Base-by-base conservation (phyloP, 2,888 invertebrate genomes). In the Catocala nupta region DNA sequence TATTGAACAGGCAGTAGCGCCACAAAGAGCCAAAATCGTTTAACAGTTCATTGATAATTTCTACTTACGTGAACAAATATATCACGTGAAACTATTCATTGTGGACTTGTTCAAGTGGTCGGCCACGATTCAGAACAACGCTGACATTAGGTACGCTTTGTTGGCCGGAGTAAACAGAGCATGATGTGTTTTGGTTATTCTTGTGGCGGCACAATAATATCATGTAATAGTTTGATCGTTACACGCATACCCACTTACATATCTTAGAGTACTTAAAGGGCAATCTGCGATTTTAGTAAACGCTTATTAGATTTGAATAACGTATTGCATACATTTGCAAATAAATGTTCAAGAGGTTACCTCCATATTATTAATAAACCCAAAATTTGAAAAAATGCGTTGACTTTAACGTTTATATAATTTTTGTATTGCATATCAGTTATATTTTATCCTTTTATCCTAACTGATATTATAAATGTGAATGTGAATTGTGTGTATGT, bases 101-200 rank as follows among this genome's bases (percentile, higher is more conserved):
- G 11, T 44, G 44, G 44, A 44, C 44, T n/a, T 44, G 44, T n/a
- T 48, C 62, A 53, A 59, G 47, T 56, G 50, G 49, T 59, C 56
- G 50, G 54, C 5, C 48, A 56, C 61, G 50, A 33, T 48, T 48
- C 59, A 65, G 68, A 77, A 80, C 77, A 80, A 78, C 73, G 59
- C 61, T 47, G 50, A 13, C 12, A 61, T 71, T 69, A 66, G 62
- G 12, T 39, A 53, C 47, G 72, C 61, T 69, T 67, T 70, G 72
- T 75, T 62, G 64, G 11, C 61, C 42, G 50, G 12, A 56, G 45
- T 76, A 80, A 84, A 77, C 70, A 80, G 86, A 81, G 82, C 85
- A 71, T 81, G 74, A 63, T 51, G 59, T 68, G 65, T 78, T 81
- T 77, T 76, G 73, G 71, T 78, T 74, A 50, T 51, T 62, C 53